Percentiles rank a stretch among this genome's conserved stretches.
phyloP scores from a whole-genome alignment of 2,797 vertebrate genomes.

The Varecia variegata region DNA sequence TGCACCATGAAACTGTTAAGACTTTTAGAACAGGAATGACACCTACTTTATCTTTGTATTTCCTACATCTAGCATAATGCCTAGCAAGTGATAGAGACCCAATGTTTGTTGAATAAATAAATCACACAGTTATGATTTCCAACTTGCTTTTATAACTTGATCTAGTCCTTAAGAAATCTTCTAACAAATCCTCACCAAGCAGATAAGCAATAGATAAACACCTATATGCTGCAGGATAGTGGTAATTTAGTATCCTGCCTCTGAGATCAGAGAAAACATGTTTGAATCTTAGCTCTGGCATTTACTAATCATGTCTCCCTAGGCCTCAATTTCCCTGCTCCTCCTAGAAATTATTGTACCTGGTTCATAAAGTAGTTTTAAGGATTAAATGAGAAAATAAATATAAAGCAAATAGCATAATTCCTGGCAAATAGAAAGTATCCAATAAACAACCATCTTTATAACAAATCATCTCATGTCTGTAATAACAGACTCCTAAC shows the following conservation, averaged over 20 bases:
- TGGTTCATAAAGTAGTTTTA: neutral
- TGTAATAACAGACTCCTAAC: neutral
- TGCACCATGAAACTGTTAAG: neutral
- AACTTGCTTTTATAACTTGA: neutral
- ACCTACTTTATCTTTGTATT: neutral
- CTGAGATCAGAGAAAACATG: neutral
- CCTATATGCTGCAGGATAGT: neutral
- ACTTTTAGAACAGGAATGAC: neutral
- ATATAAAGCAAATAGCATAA: neutral
- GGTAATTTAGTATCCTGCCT: neutral
- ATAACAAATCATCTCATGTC: neutral
- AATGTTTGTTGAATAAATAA: neutral
- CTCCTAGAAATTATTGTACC: neutral
- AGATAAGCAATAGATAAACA: neutral
- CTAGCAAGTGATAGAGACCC: neutral
- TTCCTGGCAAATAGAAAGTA: neutral
- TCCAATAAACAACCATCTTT: neutral
- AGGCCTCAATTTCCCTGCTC: neutral
- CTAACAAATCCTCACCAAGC: neutral
- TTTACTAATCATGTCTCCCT: neutral
- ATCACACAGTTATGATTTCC: neutral
- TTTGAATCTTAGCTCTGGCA: neutral
- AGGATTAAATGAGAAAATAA: neutral
- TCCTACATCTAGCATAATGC: neutral
- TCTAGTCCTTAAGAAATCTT: neutral